Conservation (phyloP, 2,797 vertebrate genomes). For the Periparus ater region DNA sequence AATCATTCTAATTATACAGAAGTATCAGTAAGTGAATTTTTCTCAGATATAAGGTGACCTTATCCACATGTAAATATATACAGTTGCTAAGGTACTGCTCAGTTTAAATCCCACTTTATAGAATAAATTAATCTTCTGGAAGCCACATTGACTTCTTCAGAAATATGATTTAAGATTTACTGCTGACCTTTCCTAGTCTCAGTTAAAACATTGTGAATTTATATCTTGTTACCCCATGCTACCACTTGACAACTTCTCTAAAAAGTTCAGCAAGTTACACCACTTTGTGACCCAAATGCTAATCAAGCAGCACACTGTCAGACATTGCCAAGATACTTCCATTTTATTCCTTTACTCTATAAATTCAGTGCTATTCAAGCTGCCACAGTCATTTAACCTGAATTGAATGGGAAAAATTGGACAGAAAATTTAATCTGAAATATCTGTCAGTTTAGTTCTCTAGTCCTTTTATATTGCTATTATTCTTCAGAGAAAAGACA, state of each 20-base stretch:
- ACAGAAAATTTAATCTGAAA: not conserved
- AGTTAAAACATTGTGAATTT: conserved; percentile 15
- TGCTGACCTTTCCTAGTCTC: conserved; percentile 5
- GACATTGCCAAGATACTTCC: not conserved
- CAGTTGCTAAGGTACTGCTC: not conserved
- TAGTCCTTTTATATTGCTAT: not conserved
- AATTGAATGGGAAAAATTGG: not conserved
- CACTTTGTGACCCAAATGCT: not conserved
- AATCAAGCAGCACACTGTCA: not conserved
- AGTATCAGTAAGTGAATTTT: not conserved
- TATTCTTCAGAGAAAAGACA: not conserved
- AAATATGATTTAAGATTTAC: conserved; percentile 21
- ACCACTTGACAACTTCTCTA: not conserved
- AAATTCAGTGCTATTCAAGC: not conserved
- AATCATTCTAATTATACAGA: conserved; percentile 1
- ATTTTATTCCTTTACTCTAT: not conserved
- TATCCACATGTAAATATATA: conserved; percentile 35
- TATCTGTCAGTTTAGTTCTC: not conserved
- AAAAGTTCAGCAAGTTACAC: not conserved
- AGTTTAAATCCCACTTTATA: not conserved
- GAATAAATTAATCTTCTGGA: conserved; percentile 14
- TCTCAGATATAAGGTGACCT: conserved; percentile 12
- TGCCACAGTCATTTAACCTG: not conserved
- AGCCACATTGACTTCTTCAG: not conserved
- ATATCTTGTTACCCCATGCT: not conserved